These are phyloP conservation scores for Isoperla grammatica DNA, from an alignment of 2,888 invertebrate genomes.

Conservation along the genomic window DNA sequence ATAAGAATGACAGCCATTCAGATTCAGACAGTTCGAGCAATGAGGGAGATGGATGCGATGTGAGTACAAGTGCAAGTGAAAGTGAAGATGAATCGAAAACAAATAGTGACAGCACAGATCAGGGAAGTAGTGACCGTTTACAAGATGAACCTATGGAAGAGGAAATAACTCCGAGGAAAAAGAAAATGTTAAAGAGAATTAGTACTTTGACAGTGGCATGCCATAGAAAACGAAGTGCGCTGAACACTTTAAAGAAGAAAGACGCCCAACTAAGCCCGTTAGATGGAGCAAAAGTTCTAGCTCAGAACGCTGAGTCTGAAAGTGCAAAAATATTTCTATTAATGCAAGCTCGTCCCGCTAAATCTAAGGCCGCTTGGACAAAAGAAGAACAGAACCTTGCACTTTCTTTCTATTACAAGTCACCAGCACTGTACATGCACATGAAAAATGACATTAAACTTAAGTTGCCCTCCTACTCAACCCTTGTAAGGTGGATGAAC, in stretches of 20 bases:
- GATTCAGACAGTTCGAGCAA: not conserved
- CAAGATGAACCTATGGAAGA: not conserved
- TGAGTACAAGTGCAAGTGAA: no score
- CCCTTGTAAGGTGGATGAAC: slow-evolving; percentile 35
- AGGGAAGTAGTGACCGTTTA: not conserved
- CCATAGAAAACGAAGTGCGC: not conserved
- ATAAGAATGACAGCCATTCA: no score
- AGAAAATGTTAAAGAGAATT: not conserved
- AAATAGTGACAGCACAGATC: not conserved
- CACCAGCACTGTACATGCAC: slow-evolving; percentile 34
- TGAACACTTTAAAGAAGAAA: not conserved
- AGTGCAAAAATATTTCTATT: not conserved
- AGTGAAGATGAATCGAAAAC: not conserved
- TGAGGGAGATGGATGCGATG: not conserved
- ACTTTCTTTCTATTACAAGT: slow-evolving; percentile 36
- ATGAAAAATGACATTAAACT: slow-evolving; percentile 32
- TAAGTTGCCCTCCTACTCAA: slow-evolving; percentile 33
- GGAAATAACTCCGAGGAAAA: not conserved
- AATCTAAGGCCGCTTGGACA: slow-evolving; percentile 29
- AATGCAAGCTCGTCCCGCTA: not conserved
- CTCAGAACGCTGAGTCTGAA: not conserved
- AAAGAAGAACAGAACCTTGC: slow-evolving; percentile 35
- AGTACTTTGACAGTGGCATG: not conserved
- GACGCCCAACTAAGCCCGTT: not conserved
- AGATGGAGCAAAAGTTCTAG: not conserved